Evolutionary conservation across 2,113 vertebrate species (phyloP).

Genomic region (Thinocorus orbignyianus): DNA sequence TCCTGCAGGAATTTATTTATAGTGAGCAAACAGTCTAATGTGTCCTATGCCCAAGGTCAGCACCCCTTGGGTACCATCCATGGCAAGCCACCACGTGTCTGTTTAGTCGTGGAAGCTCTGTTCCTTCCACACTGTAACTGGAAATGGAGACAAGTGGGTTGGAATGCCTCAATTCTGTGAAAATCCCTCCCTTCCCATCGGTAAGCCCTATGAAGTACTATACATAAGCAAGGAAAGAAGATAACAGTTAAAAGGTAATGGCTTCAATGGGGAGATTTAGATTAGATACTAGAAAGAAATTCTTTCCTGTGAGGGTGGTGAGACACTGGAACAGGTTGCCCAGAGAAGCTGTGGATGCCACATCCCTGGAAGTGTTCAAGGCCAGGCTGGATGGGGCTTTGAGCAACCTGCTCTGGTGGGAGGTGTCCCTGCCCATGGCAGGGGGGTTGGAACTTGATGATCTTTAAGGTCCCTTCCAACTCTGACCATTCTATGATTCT

Average conservation of each 20-base stretch:
- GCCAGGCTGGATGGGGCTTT: no score
- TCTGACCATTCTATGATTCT: no score
- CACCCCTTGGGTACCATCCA: neutral
- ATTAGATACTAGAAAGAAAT: no score
- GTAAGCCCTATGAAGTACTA: neutral
- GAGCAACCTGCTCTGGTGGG: no score
- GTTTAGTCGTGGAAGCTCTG: neutral
- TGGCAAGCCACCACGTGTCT: neutral
- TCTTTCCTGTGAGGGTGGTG: no score
- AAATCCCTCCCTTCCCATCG: neutral
- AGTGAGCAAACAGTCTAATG: neutral
- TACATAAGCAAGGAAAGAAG: neutral
- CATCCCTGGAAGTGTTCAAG: no score
- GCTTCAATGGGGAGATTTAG: no score
- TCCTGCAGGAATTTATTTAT: neutral
- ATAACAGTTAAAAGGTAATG: neutral
- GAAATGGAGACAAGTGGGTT: neutral
- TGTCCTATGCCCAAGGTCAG: neutral
- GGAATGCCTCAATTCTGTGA: neutral
- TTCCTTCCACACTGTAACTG: neutral
- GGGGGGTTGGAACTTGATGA: no score
- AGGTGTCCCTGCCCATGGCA: no score
- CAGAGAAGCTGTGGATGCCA: no score
- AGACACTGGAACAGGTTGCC: no score
- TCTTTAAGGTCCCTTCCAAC: no score